phyloP scores from a whole-genome alignment of 1,140 invertebrate species.

The Artemia franciscana region DNA sequence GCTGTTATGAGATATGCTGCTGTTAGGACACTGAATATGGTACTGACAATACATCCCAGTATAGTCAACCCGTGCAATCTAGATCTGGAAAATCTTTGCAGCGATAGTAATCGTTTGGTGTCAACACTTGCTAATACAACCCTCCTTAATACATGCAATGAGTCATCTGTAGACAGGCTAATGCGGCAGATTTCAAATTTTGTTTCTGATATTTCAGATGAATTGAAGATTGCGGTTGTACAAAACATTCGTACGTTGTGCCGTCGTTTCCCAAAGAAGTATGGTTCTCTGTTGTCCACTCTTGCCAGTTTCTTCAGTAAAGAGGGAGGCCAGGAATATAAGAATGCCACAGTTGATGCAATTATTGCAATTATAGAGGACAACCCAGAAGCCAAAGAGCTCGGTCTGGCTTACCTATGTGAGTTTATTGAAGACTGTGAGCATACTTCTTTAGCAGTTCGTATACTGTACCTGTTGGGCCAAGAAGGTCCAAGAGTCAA shows the following conservation, averaged over 20 bases:
- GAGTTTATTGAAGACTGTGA: constrained; percentile 99
- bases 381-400: constrained; percentile 83
- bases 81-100: constrained; percentile 90
- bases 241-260: constrained; percentile 50
- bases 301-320: constrained; percentile 86
- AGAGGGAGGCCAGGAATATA: constrained; percentile 94
- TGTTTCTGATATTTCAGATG: constrained; percentile 94
- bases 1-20: constrained; percentile 82
- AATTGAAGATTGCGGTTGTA: constrained; percentile 96
- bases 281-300: constrained; percentile 85
- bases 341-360: constrained; percentile 92
- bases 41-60: constrained; percentile 64
- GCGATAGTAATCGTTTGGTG: constrained; percentile 86
- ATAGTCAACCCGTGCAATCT: constrained; percentile 92
- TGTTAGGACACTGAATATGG: constrained; percentile 82
- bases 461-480: constrained; percentile 87
- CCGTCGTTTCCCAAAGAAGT: constrained; percentile 90
- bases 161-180: constrained; percentile 82
- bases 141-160: constrained; percentile 84
- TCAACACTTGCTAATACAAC: constrained; percentile 96
- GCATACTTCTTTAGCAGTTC: constrained; percentile 83
- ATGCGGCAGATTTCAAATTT: constrained; percentile 98
- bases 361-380: constrained; percentile 95
- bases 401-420: constrained; percentile 71
- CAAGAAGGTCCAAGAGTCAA: constrained; percentile 85